A percentile compares a stretch with the other conserved stretches of the same genome.
These are phyloP conservation scores for Promerops cafer DNA, from an alignment of 2,113 vertebrate genomes.

Conservation along the genomic window DNA sequence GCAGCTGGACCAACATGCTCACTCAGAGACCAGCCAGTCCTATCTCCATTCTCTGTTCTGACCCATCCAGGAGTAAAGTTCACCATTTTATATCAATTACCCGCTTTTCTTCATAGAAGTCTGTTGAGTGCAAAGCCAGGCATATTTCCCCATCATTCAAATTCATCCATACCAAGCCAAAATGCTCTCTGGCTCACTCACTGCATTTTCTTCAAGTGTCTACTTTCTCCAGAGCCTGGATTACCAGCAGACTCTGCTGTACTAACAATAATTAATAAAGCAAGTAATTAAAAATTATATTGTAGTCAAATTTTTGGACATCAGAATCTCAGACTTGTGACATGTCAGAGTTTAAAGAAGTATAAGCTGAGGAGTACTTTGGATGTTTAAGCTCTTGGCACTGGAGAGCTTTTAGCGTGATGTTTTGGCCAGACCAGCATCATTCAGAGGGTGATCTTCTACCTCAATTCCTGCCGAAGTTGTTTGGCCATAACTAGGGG, in stretches of 20 bases:
- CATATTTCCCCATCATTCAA: not conserved
- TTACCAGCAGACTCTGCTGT: not conserved
- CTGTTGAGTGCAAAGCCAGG: not conserved
- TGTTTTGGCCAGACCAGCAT: not conserved
- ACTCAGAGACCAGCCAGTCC: not conserved
- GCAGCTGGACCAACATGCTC: not conserved
- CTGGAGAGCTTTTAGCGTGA: not conserved
- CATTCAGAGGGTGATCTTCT: not conserved
- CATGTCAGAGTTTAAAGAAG: not conserved
- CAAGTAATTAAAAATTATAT: not conserved
- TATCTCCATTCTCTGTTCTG: not conserved
- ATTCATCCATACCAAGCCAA: not conserved
- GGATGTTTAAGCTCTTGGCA: not conserved
- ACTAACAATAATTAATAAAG: not conserved
- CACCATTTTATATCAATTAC: not conserved
- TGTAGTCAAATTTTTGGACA: not conserved
- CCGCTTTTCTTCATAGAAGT: not conserved
- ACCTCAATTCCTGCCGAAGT: not conserved
- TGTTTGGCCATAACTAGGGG: not conserved
- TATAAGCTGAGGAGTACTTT: not conserved
- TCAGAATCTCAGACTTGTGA: not conserved
- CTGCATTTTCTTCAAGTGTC: not conserved
- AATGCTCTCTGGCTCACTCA: not conserved
- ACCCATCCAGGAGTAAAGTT: not conserved
- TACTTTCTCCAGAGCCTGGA: not conserved